These are phyloP conservation scores for Poecilus cupreus DNA, from an alignment of 2,888 invertebrate genomes.

Conservation along the genomic window DNA sequence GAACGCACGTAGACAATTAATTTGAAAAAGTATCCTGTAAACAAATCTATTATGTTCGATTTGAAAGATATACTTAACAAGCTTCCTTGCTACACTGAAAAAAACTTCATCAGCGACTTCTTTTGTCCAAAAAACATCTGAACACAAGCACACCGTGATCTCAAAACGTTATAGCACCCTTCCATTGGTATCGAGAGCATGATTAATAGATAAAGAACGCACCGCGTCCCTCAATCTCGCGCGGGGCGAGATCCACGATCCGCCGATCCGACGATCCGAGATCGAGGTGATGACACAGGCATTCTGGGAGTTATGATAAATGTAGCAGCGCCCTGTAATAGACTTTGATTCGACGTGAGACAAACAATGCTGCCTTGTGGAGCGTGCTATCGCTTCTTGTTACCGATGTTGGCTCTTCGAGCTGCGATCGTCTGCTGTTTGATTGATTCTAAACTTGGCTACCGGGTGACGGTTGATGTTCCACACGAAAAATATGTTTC, in stretches of 20 bases:
- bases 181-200: conserved; percentile 36
- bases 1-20: neutral
- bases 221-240: conserved; percentile 34
- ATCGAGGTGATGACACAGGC: conserved; percentile 55
- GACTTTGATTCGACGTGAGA: conserved; percentile 71
- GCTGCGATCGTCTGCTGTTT: neutral
- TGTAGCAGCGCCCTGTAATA: conserved; percentile 68
- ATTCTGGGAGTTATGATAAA: conserved; percentile 68
- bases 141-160: conserved; percentile 26
- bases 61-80: conserved; percentile 41
- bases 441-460: conserved; percentile 48
- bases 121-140: conserved; percentile 34
- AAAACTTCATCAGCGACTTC: conserved; percentile 44
- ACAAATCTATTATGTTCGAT: conserved; percentile 40
- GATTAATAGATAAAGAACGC: conserved; percentile 57
- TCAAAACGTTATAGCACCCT: conserved; percentile 14
- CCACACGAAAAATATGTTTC: conserved; percentile 32
- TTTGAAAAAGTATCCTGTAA: neutral
- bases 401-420: neutral
- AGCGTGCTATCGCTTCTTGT: conserved; percentile 55
- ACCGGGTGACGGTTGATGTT: conserved; percentile 19
- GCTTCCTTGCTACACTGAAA: conserved; percentile 11
- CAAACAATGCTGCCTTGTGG: conserved; percentile 64
- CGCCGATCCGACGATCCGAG: no score
- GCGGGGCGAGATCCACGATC: neutral